These are phyloP conservation scores for Caloenas nicobarica DNA, from an alignment of 2,113 vertebrate species.

Conservation along the genomic window DNA sequence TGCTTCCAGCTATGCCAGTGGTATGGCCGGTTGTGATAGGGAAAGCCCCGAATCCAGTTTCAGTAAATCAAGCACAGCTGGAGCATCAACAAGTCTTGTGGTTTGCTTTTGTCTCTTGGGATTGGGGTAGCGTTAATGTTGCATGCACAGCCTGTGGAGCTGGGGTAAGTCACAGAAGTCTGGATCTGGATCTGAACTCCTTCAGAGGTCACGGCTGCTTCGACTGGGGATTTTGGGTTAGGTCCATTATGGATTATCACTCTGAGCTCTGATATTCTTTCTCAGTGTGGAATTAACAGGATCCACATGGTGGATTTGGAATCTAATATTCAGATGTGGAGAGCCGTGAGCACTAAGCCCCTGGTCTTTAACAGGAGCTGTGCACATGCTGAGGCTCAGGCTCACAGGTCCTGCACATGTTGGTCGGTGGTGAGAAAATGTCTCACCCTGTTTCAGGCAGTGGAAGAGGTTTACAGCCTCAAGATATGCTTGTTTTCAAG, in stretches of 20 bases:
- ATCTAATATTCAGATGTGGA: not conserved
- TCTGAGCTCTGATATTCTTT: constrained; percentile 17
- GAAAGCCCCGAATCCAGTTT: not conserved
- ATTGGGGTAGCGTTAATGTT: not conserved
- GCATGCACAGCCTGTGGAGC: not conserved
- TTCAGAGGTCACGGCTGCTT: constrained; percentile 14
- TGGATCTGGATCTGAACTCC: not conserved
- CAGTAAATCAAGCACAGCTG: not conserved
- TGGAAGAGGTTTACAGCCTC: not conserved
- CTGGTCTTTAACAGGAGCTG: not conserved
- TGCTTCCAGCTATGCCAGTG: not conserved
- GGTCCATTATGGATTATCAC: constrained; percentile 5
- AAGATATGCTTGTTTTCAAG: not conserved
- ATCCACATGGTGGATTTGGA: constrained; percentile 30
- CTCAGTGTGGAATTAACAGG: constrained; percentile 12
- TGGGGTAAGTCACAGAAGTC: not conserved
- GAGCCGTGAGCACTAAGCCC: not conserved
- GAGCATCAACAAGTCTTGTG: not conserved
- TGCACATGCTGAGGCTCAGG: not conserved
- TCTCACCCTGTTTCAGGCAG: not conserved
- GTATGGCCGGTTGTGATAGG: not conserved
- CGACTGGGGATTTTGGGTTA: constrained; percentile 12
- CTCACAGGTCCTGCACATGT: accelerated
- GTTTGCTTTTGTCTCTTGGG: not conserved
- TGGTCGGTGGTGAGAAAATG: not conserved